Base-by-base conservation (phyloP, 2,888 invertebrate genomes). In the Cheilosia vulpina region DNA sequence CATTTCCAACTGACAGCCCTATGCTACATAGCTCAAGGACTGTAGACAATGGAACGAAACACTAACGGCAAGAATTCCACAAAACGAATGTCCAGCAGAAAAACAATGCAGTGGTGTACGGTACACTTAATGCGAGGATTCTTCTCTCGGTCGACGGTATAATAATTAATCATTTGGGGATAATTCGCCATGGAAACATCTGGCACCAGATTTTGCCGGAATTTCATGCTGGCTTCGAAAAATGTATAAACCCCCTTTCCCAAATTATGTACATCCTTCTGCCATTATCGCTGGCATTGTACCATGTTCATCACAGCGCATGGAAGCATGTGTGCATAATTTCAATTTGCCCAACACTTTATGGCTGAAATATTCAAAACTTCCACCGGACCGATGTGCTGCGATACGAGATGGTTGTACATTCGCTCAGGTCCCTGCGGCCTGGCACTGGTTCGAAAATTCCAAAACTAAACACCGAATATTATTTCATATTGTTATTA, bases 151-250 rank as follows among this genome's bases (percentile, higher is more conserved):
- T 34, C 15, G 45, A 45, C 31, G 50, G 66, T 55, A 43, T 81
- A 81, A 43, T 77, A 85, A 85, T 85, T 85, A 85, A 85, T 85
- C 76, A 72, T 77, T 81, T 76, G 85, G 72, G 81, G 50, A 81
- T 85, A 81, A 85, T 85, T 81, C 76, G 45, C 41, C 71, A 66
- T 34, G 76, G 66, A 66, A 81, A 68, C 81, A 85, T 76, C 85
- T 85, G 85, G 60, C 47, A 27, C 13, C 66, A 76, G 52, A 85
- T 72, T 84, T 65, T n/a, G 47, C 52, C 63, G 79, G 69, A 84
- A 79, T 83, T 66, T 21, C 60, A 62, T 68, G 15, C 68, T 34
- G n/a, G 15, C 41, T 41, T 11, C 41, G 43, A 63, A 78, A 78
- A 60, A 34, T 57, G 11, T 62, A 31, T 43, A 27, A 27, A 27